These are phyloP conservation scores for Diabrotica balteata DNA, from an alignment of 2,888 invertebrate genomes.

Conservation along the genomic window DNA sequence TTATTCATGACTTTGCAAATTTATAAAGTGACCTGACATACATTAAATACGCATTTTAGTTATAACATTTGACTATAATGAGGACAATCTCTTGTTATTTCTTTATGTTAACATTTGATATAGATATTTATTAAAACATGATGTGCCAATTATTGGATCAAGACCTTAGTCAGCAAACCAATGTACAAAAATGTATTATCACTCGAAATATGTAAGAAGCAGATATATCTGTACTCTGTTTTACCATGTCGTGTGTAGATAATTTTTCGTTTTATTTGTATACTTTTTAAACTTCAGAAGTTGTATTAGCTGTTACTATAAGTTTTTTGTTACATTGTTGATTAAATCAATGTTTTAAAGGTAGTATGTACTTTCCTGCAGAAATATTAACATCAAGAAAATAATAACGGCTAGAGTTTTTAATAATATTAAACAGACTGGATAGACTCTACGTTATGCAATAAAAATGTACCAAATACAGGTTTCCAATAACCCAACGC, in stretches of 20 bases:
- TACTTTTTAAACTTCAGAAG: not conserved
- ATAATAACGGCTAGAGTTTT: too few relatives aligned
- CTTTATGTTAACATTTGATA: constrained; percentile 55
- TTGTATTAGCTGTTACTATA: not conserved
- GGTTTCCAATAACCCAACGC: too few relatives aligned
- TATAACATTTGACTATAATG: constrained; percentile 60
- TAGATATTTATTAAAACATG: constrained; percentile 42
- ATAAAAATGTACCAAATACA: too few relatives aligned
- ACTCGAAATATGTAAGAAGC: not conserved
- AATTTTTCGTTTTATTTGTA: not conserved
- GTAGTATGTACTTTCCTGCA: too few relatives aligned
- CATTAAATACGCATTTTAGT: constrained; percentile 47
- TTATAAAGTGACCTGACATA: constrained; percentile 6
- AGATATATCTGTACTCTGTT: not conserved
- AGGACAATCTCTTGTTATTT: constrained; percentile 60
- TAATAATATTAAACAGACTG: too few relatives aligned
- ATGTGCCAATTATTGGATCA: constrained; percentile 53
- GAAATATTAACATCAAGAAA: too few relatives aligned
- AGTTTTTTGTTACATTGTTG: not conserved
- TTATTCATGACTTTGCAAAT: not conserved
- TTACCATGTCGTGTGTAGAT: not conserved
- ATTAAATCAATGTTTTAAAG: too few relatives aligned
- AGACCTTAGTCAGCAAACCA: constrained; percentile 39
- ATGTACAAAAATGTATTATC: constrained; percentile 34
- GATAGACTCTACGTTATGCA: too few relatives aligned